phyloP scores from a whole-genome alignment of 2,113 vertebrate species.

The Phyllostomus discolor region DNA sequence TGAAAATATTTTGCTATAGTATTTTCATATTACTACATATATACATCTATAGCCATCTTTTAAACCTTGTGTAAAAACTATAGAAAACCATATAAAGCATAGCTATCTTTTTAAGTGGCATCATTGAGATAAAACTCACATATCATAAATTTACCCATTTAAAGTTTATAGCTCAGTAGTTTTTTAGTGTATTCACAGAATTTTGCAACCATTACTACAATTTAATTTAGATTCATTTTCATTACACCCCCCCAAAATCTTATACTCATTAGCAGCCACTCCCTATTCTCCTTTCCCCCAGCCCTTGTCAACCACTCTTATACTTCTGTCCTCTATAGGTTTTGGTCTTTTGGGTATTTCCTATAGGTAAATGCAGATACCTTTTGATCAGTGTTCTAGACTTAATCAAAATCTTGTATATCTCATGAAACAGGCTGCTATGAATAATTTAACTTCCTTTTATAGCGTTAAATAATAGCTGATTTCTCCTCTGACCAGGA shows the following conservation, averaged over 20 bases:
- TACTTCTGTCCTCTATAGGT: neutral
- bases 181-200: neutral
- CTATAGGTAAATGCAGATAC: slow-evolving; percentile 7
- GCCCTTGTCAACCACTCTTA: neutral
- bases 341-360: slow-evolving; percentile 6
- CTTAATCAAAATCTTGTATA: neutral
- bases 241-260: neutral
- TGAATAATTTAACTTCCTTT: slow-evolving; percentile 1
- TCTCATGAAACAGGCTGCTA: neutral
- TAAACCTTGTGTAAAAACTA: neutral
- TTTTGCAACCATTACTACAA: neutral
- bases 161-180: neutral
- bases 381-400: slow-evolving; percentile 1
- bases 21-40: slow-evolving; percentile 6
- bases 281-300: neutral
- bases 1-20: neutral
- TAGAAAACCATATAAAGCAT: neutral
- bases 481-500: neutral
- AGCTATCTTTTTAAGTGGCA: neutral
- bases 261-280: neutral
- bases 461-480: neutral
- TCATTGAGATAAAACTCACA: neutral
- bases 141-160: neutral
- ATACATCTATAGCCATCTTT: neutral
- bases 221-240: slow-evolving; percentile 21